Percentiles rank a stretch among this genome's conserved stretches.
phyloP scores from a whole-genome alignment of 2,888 invertebrate species.

The Pyrgus malvae region DNA sequence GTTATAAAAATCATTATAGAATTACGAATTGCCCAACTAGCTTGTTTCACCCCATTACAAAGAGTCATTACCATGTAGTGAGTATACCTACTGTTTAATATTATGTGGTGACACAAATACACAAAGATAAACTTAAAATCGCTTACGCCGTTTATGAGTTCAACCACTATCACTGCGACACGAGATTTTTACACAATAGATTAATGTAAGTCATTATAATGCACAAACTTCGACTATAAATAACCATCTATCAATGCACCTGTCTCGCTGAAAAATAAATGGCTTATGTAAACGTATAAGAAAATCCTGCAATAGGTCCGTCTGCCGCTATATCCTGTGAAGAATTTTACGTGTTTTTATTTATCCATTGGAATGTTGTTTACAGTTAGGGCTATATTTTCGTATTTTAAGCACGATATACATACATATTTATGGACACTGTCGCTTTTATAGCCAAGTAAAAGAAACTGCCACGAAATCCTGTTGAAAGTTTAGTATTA shows the following conservation, averaged over 20 bases:
- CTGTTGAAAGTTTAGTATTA: constrained; percentile 71
- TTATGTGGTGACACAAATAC: no score
- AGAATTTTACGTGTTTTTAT: constrained; percentile 1
- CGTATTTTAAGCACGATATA: constrained; percentile 7
- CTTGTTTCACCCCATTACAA: no score
- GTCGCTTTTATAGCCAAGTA: constrained; percentile 27
- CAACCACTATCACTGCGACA: no score
- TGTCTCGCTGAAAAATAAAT: not conserved
- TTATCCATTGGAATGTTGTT: constrained; percentile 16
- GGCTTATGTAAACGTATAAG: constrained; percentile 1
- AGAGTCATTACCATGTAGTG: no score
- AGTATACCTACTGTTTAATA: no score
- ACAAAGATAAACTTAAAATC: no score
- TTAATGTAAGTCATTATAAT: constrained; percentile 1
- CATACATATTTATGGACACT: constrained; percentile 18
- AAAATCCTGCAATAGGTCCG: constrained; percentile 1
- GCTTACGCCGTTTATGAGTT: no score
- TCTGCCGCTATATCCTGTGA: not conserved
- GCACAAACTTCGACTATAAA: not conserved
- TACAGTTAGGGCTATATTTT: constrained; percentile 10
- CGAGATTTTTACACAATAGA: no score
- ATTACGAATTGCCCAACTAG: no score
- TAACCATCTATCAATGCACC: constrained; percentile 1
- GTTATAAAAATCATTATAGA: no score
- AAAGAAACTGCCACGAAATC: constrained; percentile 50